Evolutionary conservation across 2,888 invertebrate species (phyloP).

Genomic region (Thelaira solivaga): DNA sequence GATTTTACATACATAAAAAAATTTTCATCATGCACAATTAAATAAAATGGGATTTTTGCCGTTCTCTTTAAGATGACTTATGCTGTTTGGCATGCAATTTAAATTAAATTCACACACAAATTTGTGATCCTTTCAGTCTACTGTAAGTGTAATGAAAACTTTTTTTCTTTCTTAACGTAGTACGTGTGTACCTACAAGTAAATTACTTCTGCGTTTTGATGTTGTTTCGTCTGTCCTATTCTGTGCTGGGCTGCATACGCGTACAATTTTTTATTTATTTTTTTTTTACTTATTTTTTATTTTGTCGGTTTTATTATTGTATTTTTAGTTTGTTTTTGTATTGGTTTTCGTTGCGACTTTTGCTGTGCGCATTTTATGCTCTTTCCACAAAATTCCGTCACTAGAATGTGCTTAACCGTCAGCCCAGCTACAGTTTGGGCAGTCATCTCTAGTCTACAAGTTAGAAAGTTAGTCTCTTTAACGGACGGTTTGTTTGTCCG

Average conservation of each 20-base stretch:
- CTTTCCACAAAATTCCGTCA: slow-evolving; percentile 41
- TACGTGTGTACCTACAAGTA: not conserved
- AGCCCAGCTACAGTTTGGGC: not conserved
- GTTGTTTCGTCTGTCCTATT: slow-evolving; percentile 8
- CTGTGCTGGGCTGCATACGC: slow-evolving; percentile 40
- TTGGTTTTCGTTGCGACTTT: slow-evolving; percentile 59
- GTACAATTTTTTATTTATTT: slow-evolving; percentile 1
- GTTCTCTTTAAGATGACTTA: too few relatives aligned
- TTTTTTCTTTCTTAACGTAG: too few relatives aligned
- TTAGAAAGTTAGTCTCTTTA: not conserved
- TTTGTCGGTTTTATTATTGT: not conserved
- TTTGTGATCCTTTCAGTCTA: slow-evolving; percentile 2
- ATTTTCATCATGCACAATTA: too few relatives aligned
- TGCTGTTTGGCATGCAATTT: too few relatives aligned
- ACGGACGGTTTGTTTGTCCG: not conserved
- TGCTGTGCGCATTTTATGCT: slow-evolving; percentile 66
- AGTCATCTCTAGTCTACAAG: slow-evolving; percentile 18
- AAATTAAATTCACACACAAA: not conserved
- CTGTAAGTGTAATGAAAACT: slow-evolving; percentile 1
- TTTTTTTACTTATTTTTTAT: not conserved
- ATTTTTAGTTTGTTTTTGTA: slow-evolving; percentile 25
- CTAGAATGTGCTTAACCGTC: slow-evolving; percentile 35
- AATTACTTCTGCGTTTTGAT: slow-evolving; percentile 4
- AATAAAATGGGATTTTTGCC: too few relatives aligned
- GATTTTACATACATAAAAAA: too few relatives aligned